Base-by-base conservation (phyloP, 35 echinoderm and acorn worm genomes). In the Amphiura filiformis region DNA sequence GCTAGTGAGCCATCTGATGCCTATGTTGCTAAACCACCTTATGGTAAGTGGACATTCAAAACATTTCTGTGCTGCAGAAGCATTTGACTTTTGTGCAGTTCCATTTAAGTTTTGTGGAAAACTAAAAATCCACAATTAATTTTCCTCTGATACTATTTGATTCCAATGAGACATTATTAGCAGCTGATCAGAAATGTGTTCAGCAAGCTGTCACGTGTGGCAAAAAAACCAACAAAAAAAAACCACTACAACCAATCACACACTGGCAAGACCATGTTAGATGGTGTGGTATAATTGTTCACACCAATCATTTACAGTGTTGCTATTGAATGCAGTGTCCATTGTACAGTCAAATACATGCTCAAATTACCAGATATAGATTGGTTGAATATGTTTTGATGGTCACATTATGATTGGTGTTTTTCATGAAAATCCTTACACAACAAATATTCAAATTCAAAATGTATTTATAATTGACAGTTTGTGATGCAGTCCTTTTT, bases 1-100 rank as follows among this genome's bases (percentile, higher is more conserved):
- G 90, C 96, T 34, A 95, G 93, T 65, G 56, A 94, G 36, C 86
- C 96, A 13, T 92, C 93, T 86, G 96, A 94, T 32, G 34, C 83
- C 20, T 78, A 78, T 20, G 82, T 88, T 57, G 96, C 96, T 20
- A 98, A 94, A 92, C 92, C 96, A 83, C 96, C 92, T 14, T 98
- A 98, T 87, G 92, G 96, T 98, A 92, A 84, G 96, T 84, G 23
- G 31, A 15, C 26, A 15, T 22, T 15, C 13, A 2, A 28, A 26
- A 39, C 23, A 36, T 81, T 37, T n/a, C 30, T 87, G 34, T n/a
- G n/a, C 0, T 32, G 26, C n/a, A 75, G 17, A 30, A 30, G 65
- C 18, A 22, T 26, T 75, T 26, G 33, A 75, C n/a, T 30, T 75
- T 32, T n/a, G n/a, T n/a, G n/a, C n/a, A n/a, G n/a, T n/a, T n/a